Evolutionary conservation across 2,113 vertebrate species (phyloP).

Genomic region (Lepisosteus osseus): DNA sequence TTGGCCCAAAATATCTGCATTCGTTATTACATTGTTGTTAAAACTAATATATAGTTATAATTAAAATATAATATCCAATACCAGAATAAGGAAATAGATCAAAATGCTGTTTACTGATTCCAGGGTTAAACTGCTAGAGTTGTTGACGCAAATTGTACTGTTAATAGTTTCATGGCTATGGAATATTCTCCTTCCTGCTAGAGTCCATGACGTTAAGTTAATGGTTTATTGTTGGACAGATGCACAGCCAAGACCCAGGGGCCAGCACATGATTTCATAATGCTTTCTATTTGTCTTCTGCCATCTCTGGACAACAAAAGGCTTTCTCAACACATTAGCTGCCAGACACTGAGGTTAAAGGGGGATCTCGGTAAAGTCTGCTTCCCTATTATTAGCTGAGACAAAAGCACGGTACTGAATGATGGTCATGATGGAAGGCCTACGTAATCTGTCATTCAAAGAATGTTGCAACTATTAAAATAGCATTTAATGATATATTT

Average conservation of each 20-base stretch:
- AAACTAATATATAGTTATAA: no score
- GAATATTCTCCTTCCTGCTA: background rate
- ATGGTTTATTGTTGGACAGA: background rate
- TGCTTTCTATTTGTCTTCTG: slow-evolving; percentile 22
- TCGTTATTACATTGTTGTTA: no score
- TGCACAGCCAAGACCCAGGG: background rate
- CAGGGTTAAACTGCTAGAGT: no score
- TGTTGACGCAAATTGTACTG: background rate
- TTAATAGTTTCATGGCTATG: background rate
- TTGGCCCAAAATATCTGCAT: no score
- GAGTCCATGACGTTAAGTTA: background rate
- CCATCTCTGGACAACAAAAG: slow-evolving; percentile 14
- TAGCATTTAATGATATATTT: slow-evolving; percentile 6
- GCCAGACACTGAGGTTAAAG: slow-evolving; percentile 32
- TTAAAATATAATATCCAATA: no score
- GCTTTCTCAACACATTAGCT: slow-evolving; percentile 2
- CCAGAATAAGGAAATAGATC: no score
- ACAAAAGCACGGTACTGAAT: background rate
- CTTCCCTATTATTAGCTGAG: slow-evolving; percentile 10
- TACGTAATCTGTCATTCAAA: slow-evolving; percentile 10
- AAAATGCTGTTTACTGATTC: no score
- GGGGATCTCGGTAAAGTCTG: slow-evolving; percentile 28
- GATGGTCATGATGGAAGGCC: background rate
- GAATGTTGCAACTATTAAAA: background rate
- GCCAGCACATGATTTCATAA: background rate